Conservation (phyloP, 2,797 vertebrate species). For the Gallinago stenura region DNA sequence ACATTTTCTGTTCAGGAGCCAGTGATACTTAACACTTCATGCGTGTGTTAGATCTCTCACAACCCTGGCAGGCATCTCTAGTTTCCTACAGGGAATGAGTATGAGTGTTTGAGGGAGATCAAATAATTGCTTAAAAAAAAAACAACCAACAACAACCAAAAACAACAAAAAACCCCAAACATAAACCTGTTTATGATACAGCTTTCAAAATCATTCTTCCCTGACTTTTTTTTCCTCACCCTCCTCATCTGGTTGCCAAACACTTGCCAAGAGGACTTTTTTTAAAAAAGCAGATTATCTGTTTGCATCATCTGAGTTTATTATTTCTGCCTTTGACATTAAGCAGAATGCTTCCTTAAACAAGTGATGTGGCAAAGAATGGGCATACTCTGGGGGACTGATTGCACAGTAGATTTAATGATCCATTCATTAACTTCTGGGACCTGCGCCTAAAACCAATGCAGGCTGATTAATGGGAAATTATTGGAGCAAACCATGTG, state of each 20-base stretch:
- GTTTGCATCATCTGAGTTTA: background rate
- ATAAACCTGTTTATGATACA: no score
- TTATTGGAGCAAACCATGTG: conserved; percentile 65
- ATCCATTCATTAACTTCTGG: conserved; percentile 73
- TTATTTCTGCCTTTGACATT: background rate
- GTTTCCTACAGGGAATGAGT: conserved; percentile 65
- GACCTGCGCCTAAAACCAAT: conserved; percentile 54
- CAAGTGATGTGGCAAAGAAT: conserved; percentile 21
- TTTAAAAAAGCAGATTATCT: background rate
- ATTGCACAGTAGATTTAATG: conserved; percentile 71
- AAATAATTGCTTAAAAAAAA: conserved; percentile 37
- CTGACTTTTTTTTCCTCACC: background rate
- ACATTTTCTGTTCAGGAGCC: conserved; percentile 74
- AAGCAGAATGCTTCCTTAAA: conserved; percentile 25
- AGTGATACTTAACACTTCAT: conserved; percentile 78
- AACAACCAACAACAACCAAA: no score
- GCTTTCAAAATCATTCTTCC: no score
- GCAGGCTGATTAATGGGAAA: conserved; percentile 66
- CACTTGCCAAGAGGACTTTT: background rate
- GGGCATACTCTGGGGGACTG: conserved; percentile 31
- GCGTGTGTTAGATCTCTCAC: conserved; percentile 69
- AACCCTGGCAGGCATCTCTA: conserved; percentile 61
- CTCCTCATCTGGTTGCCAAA: conserved; percentile 17
- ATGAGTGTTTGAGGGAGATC: conserved; percentile 62
- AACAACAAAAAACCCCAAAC: no score